Conservation (phyloP, 1,140 invertebrate genomes). For the Eciton burchellii region DNA sequence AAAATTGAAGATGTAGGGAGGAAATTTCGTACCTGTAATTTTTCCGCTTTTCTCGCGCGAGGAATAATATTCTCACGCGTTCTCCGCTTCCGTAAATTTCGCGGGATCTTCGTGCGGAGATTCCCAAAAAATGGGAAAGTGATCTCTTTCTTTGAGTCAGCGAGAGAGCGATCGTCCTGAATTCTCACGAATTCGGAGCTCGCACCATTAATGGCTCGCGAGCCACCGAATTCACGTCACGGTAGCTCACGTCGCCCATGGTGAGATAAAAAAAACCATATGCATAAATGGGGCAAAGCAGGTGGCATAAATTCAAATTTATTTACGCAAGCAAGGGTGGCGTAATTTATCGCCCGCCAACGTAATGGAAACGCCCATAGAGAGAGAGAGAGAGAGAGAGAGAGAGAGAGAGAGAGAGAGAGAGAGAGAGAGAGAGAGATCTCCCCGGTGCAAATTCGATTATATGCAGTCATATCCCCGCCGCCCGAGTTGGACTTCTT, state of each 20-base stretch:
- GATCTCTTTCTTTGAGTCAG: no score
- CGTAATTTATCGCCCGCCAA: slow-evolving; percentile 74
- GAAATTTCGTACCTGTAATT: no score
- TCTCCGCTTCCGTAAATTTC: no score
- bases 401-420: slow-evolving; percentile 63
- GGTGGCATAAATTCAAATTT: slow-evolving; percentile 71
- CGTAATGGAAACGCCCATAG: slow-evolving; percentile 73
- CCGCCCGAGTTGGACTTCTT: slow-evolving; percentile 60
- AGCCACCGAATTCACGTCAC: slow-evolving; percentile 17
- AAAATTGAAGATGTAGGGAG: no score
- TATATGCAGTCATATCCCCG: slow-evolving; percentile 71
- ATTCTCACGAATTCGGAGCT: no score
- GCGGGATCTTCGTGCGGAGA: no score
- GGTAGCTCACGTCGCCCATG: neutral
- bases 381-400: slow-evolving; percentile 67
- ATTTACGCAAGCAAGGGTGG: slow-evolving; percentile 72
- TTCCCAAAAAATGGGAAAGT: no score
- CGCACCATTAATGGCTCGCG: neutral
- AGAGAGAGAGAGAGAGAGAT: slow-evolving; percentile 68
- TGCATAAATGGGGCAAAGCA: slow-evolving; percentile 75
- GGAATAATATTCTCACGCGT: no score
- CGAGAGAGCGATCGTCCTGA: no score
- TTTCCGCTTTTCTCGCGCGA: no score
- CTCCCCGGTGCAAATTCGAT: slow-evolving; percentile 72
- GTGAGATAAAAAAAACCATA: slow-evolving; percentile 72